Base-by-base conservation (phyloP, 2,888 invertebrate species). In the Morpho deidamia region DNA sequence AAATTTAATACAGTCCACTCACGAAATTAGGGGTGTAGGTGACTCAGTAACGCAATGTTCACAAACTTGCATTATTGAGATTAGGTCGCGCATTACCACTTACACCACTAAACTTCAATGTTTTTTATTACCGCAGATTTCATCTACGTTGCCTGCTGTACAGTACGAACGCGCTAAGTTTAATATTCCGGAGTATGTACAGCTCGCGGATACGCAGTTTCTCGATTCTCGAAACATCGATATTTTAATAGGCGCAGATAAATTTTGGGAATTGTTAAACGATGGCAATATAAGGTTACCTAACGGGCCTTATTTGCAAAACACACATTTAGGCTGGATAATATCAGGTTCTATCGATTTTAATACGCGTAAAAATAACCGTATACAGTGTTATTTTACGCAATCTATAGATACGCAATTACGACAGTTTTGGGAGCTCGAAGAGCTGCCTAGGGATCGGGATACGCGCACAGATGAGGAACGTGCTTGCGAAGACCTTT, bases 291-390 rank as follows among this genome's bases (percentile, higher is more conserved):
- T 41, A 14, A 41, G 41, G 41, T 41, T 41, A 41, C 41, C 12
- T 41, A 41, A 41, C 11, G 41, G 41, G 8, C 41, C 41, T 41
- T 63, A 46, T 38, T 44, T 66, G 40, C 60, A 61, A 39, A 56
- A 65, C 37, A 61, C 65, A 5, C 39, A 53, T 11, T 46, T 65
- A 48, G 67, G 66, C 0, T 68, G 65, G 64, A 41, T 66, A 1
- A 45, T 68, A 3, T 59, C 65, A 0, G 66, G 65, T 9, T 53
- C 60, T n/a, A 42, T 64, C 10, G 11, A 51, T 50, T 23, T 41
- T 10, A 32, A 12, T 23, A 10, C 43, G 39, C 42, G 12, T 3
- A 37, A 42, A 2, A 23, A 33, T 32, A 33, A 1, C 1, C 33
- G 9, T 11, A 32, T 59, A 33, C 52, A 51, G 1, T 65, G 63